Base-by-base conservation (phyloP, 2,888 invertebrate genomes). In the Girardia tigrina region DNA sequence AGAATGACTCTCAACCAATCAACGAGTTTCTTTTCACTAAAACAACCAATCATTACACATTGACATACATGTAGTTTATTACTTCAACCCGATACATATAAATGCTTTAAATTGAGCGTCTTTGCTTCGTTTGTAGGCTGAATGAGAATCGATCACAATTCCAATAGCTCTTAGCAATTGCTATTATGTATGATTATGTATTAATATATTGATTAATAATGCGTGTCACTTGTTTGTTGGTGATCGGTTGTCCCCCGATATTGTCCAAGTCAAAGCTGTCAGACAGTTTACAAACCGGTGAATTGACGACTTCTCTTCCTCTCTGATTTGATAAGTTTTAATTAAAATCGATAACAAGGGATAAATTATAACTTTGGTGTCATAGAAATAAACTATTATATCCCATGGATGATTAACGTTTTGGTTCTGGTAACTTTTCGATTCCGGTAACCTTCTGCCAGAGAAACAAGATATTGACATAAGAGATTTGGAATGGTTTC, bases 91-190 rank as follows among this genome's bases (percentile, higher is more conserved):
- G 28, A 93, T 90, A 85, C 94, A 97, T 73, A 99, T 88, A 82
- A 99, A 94, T 0, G 98, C 97, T 85, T 98, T 98, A 82, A 97
- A 95, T 86, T 95, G 94, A 23, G 97, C 91, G 86, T 97, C 97
- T 78, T 89, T 90, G 81, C 93, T 94, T 80, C 97, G 88, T 83
- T 95, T 94, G 80, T 94, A 91, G 0, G 90, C 91, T 8, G 89
- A 88, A 85, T 99, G 98, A 29, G 91, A 90, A 16, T 90, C 88
- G 76, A 94, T 88, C 78, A 99, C 93, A 82, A 90, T 91, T 70
- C 94, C 94, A 78, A 98, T 90, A 42, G 91, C 90, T 81, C 91
- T 90, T 56, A 99, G 86, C 80, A 99, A 87, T 80, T 90, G 90
- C 86, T 91, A 86, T n/a, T n/a, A n/a, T n/a, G n/a, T n/a, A n/a